Evolutionary conservation across 2,113 vertebrate species (phyloP), one percentile per base, ranked within the genome.

Genomic region (Anser brachyrhynchus): DNA sequence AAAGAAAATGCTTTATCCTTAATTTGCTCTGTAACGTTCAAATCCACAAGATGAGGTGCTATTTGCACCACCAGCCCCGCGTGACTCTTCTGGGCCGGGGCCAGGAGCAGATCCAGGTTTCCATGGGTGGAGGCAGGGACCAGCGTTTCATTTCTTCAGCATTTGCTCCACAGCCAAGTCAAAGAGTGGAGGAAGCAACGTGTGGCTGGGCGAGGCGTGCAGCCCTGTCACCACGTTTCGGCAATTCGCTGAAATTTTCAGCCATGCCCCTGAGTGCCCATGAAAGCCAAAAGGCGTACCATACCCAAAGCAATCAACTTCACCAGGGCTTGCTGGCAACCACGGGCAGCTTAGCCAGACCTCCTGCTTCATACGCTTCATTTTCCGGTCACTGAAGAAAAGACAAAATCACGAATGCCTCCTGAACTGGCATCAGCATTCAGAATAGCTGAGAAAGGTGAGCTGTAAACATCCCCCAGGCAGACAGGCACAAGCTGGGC

Each of bases 21-120:
- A 54, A 84, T 87, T 86, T 92, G 52, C 59, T 59, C 35, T 83
- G 37, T 23, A 55, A 25, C 0, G 1, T 74, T 92, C 92, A 93
- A 89, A 88, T 71, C 77, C 76, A 77, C 65, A 85, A 90, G 94
- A 96, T 29, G 84, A 95, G 66, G 90, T 96, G 95, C n/a, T 90
- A 75, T 91, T 95, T 51, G 2, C 75, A 90, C 44, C 57, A 66
- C 35, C 26, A 77, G 44, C 78, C 44, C 8, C 1, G 64, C 8
- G 2, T 67, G 76, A 83, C 58, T 86, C 54, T 52, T 59, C 35
- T 75, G 13, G 39, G 43, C 44, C 2, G 1, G 10, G 31, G 31
- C 70, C 83, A 94, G 74, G 65, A 87, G 44, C 52, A 66, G 70
- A 75, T 95, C 74, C 84, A 96, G 87, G 39, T 96, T 96, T 96